A percentile compares a stretch with the other conserved stretches of the same genome.
Evolutionary conservation across 2,113 vertebrate species (phyloP).

Genomic region (Stomatorhinus ivindoensis): DNA sequence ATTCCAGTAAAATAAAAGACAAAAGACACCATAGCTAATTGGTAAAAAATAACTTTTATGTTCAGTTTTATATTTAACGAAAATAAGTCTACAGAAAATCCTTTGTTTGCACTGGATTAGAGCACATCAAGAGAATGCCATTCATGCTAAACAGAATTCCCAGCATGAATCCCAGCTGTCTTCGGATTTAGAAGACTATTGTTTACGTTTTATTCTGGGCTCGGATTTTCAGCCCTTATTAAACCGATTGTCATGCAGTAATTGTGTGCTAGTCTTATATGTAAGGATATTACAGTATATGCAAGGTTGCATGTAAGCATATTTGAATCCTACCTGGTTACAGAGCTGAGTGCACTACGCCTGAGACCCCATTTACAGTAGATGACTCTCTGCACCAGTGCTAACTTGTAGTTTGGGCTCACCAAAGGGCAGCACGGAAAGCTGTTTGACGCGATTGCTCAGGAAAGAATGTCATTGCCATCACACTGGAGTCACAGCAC

Average conservation of each 20-base stretch:
- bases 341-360: not conserved
- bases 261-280: not conserved
- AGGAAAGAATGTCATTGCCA: slow-evolving; percentile 12
- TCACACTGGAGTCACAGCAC: not conserved
- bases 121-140: not conserved
- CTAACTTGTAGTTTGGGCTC: not conserved
- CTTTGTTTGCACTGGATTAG: slow-evolving; percentile 14
- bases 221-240: not conserved
- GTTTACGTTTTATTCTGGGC: not conserved
- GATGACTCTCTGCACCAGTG: not conserved
- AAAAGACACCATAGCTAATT: not conserved
- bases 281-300: not conserved
- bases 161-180: not conserved
- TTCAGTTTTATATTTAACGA: not conserved
- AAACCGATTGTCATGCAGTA: not conserved
- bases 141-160: not conserved
- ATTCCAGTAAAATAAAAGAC: not conserved
- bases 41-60: not conserved
- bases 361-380: not conserved
- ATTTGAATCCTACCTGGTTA: not conserved
- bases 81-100: not conserved
- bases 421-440: not conserved
- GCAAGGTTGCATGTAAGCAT: not conserved
- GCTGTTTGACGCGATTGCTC: not conserved
- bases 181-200: not conserved